Percentiles rank a stretch among this genome's conserved stretches.
Conservation (phyloP, 2,113 vertebrate genomes). For the Daboia siamensis region DNA sequence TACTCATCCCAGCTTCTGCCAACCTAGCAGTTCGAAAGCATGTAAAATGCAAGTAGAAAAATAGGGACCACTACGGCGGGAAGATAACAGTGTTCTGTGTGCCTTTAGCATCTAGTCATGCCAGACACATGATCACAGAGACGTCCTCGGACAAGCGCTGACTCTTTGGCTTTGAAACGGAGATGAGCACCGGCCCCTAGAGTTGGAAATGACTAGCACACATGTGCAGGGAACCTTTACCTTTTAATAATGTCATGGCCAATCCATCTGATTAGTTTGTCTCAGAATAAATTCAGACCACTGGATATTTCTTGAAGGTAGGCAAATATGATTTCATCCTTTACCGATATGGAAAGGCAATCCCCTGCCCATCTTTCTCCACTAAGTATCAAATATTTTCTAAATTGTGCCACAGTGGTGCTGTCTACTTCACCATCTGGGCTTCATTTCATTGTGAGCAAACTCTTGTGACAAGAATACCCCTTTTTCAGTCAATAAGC, state of each 20-base stretch:
- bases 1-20: too few species aligned
- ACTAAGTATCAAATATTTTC: not conserved
- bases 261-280: not conserved
- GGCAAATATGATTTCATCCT: not conserved
- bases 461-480: not conserved
- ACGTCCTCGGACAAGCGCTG: too few species aligned
- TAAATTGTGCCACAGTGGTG: not conserved
- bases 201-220: too few species aligned
- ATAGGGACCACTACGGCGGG: too few species aligned
- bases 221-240: too few species aligned
- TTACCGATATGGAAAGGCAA: not conserved
- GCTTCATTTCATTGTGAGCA: not conserved
- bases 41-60: too few species aligned
- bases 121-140: too few species aligned
- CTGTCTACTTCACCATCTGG: not conserved
- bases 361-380: not conserved
- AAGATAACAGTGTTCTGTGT: too few species aligned
- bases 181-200: too few species aligned
- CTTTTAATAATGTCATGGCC: conserved; percentile 29
- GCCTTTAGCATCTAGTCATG: too few species aligned
- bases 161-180: too few species aligned
- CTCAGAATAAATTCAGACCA: not conserved
- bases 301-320: not conserved
- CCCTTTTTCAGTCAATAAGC: not conserved
- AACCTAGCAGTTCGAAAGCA: too few species aligned